Evolutionary conservation across 2,888 invertebrate species (phyloP).

Genomic region (Tenthredo livida): DNA sequence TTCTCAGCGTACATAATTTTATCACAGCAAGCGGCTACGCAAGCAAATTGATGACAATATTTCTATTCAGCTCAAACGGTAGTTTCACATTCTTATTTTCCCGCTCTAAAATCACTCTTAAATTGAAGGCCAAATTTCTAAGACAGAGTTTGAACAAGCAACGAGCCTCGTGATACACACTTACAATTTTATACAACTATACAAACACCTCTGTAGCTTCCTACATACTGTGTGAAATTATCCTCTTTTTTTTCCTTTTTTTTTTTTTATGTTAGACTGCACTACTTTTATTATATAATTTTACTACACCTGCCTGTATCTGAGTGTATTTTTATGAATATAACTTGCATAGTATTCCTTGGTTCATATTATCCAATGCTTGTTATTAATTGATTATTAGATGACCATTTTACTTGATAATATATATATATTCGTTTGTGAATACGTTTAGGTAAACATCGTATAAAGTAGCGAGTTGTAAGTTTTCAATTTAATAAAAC

Average conservation of each 20-base stretch:
- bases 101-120: background rate
- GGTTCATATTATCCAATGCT: slow-evolving; percentile 2
- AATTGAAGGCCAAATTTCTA: slow-evolving; percentile 29
- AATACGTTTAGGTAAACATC: background rate
- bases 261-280: background rate
- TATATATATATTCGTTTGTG: background rate
- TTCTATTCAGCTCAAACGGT: background rate
- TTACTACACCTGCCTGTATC: background rate
- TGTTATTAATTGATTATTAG: background rate
- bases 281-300: slow-evolving; percentile 2
- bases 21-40: background rate
- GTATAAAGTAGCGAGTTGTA: background rate
- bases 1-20: background rate
- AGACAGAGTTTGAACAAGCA: background rate
- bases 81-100: slow-evolving; percentile 1
- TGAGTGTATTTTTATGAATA: background rate
- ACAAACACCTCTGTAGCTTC: background rate
- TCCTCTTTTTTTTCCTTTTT: background rate
- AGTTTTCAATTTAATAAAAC: background rate
- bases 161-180: background rate
- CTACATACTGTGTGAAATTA: background rate
- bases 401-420: background rate
- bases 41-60: background rate
- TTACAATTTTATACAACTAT: slow-evolving; percentile 13
- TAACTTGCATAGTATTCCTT: slow-evolving; percentile 25